Percentiles rank a stretch among this genome's conserved stretches.
Conservation (phyloP, 2,113 vertebrate genomes). For the Syrmaticus mikado region DNA sequence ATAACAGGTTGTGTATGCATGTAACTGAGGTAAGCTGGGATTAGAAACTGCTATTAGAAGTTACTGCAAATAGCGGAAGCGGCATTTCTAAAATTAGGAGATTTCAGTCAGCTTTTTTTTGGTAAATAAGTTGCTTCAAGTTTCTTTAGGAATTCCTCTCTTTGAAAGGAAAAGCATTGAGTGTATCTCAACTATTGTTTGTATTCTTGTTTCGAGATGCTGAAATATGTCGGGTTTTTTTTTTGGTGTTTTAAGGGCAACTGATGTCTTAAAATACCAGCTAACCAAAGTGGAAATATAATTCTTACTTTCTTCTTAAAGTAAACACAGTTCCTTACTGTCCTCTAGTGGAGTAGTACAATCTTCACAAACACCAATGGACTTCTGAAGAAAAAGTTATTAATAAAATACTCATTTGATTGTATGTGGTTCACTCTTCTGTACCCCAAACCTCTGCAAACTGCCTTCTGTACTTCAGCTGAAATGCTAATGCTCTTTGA, state of each 20-base stretch:
- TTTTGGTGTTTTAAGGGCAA: background rate
- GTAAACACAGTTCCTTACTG: constrained; percentile 31
- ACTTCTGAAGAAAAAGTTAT: background rate
- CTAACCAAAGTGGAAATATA: background rate
- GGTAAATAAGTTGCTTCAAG: background rate
- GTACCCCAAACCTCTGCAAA: background rate
- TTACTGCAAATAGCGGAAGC: background rate
- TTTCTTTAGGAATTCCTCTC: background rate
- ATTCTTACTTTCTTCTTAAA: background rate
- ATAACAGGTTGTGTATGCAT: background rate
- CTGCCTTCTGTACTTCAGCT: background rate
- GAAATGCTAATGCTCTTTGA: background rate
- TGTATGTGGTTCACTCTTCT: background rate
- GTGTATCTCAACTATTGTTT: background rate
- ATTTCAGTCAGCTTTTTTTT: background rate
- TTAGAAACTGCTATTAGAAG: background rate
- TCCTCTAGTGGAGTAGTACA: constrained; percentile 39
- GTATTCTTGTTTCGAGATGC: background rate
- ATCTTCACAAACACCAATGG: fast-evolving
- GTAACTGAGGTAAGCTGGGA: background rate
- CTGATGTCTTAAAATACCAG: background rate
- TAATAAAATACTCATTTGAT: background rate
- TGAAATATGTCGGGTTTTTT: background rate
- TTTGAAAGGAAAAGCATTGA: background rate
- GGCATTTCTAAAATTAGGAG: background rate